Evolutionary conservation across 1,140 invertebrate species (phyloP), one percentile per base, ranked within the genome.

Genomic region (Delia radicum): DNA sequence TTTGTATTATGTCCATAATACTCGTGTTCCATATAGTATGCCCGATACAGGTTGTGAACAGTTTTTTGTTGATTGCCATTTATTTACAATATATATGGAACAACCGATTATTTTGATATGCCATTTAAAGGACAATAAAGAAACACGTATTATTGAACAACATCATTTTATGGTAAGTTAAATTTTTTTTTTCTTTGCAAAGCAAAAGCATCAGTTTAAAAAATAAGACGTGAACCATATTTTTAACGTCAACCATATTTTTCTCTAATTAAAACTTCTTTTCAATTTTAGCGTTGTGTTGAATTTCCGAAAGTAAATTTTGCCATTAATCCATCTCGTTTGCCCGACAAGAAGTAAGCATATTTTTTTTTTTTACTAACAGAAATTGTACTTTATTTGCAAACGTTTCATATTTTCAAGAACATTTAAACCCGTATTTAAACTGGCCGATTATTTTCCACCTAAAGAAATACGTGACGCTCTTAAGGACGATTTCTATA

Each of bases 21-120:
- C 76, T 2, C 79, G 74, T 2, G 73, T 85, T 74, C 83, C 83
- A 0, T 10, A 82, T 46, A 29, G 75, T 27, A 73, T 83, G 12
- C 15, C 77, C 0, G 69, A 67, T 12, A 77, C 62, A 33, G 77
- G 80, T 0, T 74, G 78, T n/a, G 28, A 79, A 28, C 31, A 76
- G n/a, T 83, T 85, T 72, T 85, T 80, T 75, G 81, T 85, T n/a
- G 83, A 85, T 76, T 81, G 80, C 26, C 83, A 85, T 61, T 78
- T 85, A 10, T 85, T 85, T 28, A 79, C 78, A 65, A 82, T 82
- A 18, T 46, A 80, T 24, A 74, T 80, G 6, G 83, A 83, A 42
- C 80, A 81, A 73, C 83, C 83, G 6, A 83, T 85, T 72, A 76
- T 85, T 5, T 79, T 85, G 37, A 78, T 79, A 12, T 82, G 67